Conservation (phyloP, 2,113 vertebrate species). For the Cygnus buccinator region DNA sequence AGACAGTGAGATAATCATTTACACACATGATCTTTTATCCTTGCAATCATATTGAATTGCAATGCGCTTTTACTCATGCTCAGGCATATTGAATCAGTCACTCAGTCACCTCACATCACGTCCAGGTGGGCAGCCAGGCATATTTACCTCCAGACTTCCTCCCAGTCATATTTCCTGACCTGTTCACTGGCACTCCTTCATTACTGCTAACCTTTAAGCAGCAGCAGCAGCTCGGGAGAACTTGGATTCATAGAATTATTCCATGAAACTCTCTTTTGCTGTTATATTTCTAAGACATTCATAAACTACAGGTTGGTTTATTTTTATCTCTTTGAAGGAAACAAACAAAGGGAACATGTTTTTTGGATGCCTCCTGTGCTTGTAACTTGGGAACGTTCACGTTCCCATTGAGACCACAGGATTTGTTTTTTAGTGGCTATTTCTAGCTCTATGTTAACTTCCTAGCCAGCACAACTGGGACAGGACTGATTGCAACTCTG, state of each 20-base stretch:
- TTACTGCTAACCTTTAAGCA: not conserved
- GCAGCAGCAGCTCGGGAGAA: not conserved
- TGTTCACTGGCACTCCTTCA: not conserved
- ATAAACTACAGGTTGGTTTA: not conserved
- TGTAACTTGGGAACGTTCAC: not conserved
- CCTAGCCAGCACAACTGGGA: not conserved
- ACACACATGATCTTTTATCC: not conserved
- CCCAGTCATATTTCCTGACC: not conserved
- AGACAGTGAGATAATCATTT: not conserved
- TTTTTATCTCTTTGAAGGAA: not conserved
- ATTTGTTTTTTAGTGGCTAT: not conserved
- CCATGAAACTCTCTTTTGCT: not conserved
- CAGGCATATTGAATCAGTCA: conserved; percentile 17
- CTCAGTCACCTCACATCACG: not conserved
- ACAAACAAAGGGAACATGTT: not conserved
- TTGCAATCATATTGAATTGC: not conserved
- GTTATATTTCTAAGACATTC: not conserved
- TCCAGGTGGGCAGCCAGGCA: conserved; percentile 9
- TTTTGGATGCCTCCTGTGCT: not conserved
- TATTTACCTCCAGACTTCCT: not conserved
- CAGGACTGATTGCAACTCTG: not conserved
- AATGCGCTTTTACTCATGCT: not conserved
- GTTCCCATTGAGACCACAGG: not conserved
- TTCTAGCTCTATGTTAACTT: not conserved
- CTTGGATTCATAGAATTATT: not conserved